These are phyloP conservation scores for Pinna nobilis DNA, from an alignment of 1,140 invertebrate species.

Conservation along the genomic window DNA sequence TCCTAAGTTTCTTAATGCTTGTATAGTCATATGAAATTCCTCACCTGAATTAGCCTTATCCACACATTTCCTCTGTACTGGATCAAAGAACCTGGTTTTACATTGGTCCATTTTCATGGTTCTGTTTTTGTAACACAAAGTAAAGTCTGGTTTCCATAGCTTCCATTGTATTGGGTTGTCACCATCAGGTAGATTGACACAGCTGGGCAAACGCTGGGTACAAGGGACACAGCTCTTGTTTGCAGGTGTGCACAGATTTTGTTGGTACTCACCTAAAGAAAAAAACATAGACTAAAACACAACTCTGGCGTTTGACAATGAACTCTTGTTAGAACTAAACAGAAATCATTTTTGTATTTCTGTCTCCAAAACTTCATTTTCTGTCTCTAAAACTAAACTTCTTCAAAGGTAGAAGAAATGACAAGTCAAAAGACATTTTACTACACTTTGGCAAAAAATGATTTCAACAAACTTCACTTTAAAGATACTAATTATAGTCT, in stretches of 20 bases:
- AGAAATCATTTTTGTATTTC: no score
- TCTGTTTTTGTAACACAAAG: slow-evolving; percentile 50
- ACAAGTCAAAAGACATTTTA: not conserved
- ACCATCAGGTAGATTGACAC: slow-evolving; percentile 40
- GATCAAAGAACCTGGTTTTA: slow-evolving; percentile 38
- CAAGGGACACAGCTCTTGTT: slow-evolving; percentile 31
- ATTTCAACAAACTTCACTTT: not conserved
- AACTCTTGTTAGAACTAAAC: no score
- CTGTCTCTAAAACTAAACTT: no score
- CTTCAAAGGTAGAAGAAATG: not conserved
- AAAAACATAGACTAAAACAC: not conserved
- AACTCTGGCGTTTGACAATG: not conserved
- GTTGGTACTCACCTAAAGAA: slow-evolving; percentile 29
- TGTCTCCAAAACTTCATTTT: no score
- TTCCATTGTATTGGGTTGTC: slow-evolving; percentile 28
- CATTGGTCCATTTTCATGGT: slow-evolving; percentile 35
- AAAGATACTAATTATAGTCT: not conserved
- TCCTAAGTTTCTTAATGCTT: no score
- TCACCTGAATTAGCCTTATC: slow-evolving; percentile 26
- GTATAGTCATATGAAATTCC: no score
- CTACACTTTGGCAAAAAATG: not conserved
- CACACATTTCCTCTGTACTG: slow-evolving; percentile 34
- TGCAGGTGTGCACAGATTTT: slow-evolving; percentile 13
- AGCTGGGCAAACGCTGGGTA: slow-evolving; percentile 35
- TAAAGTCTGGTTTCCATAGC: slow-evolving; percentile 40